Evolutionary conservation across 2,888 invertebrate species (phyloP), one percentile per base, ranked within the genome.

Genomic region (Coleophora flavipennella): DNA sequence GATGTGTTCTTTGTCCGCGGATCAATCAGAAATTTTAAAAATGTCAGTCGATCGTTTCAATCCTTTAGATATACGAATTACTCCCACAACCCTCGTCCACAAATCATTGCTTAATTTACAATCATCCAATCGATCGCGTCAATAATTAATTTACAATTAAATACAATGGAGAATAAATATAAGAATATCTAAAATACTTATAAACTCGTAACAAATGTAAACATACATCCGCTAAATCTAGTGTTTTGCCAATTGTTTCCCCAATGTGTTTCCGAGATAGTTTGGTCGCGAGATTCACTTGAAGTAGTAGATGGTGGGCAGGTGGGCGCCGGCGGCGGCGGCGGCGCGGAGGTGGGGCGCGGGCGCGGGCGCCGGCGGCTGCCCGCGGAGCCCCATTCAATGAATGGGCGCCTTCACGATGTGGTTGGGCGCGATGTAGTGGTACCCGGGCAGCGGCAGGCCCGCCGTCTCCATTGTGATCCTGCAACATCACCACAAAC

Each of bases 391-490:
- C 75, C 66, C 72, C 74, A 71, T 76, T 87, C 92, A 94, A 88
- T 95, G 94, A 75, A 95, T 94, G 68, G 94, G 93, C 57, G 95
- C 92, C 86, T 95, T 95, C 67, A 95, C 94, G 78, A 95, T 95
- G 87, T 95, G 93, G 85, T 94, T 95, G 55, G 95, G 95, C 57
- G 94, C 91, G 84, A 95, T 92, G 88, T 94, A 95, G 83, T 94
- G 95, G 86, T 94, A 95, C 57, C 94, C 93, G 48, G 93, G 92
- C 87, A 95, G 91, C 64, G 94, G 94, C 85, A 95, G 88, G 49
- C 95, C 94, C 58, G 95, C 94, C 41, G 95, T 95, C 88, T 96
- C 95, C 94, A 95, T 94, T 45, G 95, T 93, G 92, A 96, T 95
- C 90, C 96, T 96, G 90, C 46, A 90, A 89, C 77, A 57, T 51